Evolutionary conservation across 2,888 invertebrate genomes (phyloP).

Genomic region (Drosophila lutescens): DNA sequence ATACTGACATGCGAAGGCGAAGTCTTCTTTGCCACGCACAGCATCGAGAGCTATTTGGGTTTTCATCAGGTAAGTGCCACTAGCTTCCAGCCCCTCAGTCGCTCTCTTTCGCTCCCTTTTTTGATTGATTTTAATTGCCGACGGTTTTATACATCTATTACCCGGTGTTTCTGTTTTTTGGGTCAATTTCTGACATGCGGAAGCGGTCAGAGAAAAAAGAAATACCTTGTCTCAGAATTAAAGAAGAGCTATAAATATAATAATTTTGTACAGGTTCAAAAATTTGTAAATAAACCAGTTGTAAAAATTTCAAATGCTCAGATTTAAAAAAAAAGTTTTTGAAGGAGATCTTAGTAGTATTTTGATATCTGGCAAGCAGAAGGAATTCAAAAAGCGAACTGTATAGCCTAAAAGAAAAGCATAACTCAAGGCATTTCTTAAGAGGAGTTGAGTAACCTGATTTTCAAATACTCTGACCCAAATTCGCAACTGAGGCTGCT

Average conservation of each 20-base stretch:
- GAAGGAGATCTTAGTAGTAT: too few species aligned
- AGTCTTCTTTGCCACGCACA: constrained; percentile 99
- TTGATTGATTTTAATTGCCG: constrained; percentile 76
- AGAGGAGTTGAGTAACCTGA: constrained; percentile 19
- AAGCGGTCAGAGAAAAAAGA: constrained; percentile 43
- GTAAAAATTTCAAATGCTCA: too few species aligned
- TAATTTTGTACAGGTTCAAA: too few species aligned
- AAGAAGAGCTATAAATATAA: too few species aligned
- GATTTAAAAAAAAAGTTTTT: too few species aligned
- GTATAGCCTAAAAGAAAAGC: neutral
- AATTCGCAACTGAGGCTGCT: constrained; percentile 1
- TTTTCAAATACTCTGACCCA: constrained; percentile 22
- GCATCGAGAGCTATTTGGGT: constrained; percentile 99
- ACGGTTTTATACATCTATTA: constrained; percentile 2
- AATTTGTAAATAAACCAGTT: too few species aligned
- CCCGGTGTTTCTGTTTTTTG: constrained; percentile 48
- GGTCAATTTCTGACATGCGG: constrained; percentile 62
- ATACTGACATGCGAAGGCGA: constrained; percentile 99
- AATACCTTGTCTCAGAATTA: constrained; percentile 16
- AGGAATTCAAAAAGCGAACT: neutral
- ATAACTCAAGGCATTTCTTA: neutral
- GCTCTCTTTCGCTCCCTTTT: constrained; percentile 28
- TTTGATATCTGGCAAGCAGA: too few species aligned
- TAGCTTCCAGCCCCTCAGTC: constrained; percentile 4
- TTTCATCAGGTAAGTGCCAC: constrained; percentile 96